phyloP scores from a whole-genome alignment of 1,140 invertebrate genomes.

The Leguminivora glycinivorella region DNA sequence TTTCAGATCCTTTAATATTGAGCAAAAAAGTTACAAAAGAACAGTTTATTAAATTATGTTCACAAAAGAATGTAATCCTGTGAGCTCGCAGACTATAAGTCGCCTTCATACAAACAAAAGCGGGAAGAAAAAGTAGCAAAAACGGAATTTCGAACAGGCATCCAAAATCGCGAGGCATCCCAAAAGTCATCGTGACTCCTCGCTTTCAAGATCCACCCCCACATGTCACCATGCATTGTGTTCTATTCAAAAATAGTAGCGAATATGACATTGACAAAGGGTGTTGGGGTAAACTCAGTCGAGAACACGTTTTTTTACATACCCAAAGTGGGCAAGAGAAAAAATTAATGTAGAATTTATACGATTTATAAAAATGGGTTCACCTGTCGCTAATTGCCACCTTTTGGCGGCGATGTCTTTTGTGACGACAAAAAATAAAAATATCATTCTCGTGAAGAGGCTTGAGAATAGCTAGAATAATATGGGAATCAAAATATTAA shows the following conservation, averaged over 20 bases:
- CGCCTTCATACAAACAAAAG: constrained; percentile 61
- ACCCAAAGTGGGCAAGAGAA: constrained; percentile 44
- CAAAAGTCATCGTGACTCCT: constrained; percentile 67
- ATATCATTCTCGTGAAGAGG: constrained; percentile 23
- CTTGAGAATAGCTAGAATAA: constrained; percentile 22
- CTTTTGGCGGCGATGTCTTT: constrained; percentile 70
- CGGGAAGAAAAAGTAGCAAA: constrained; percentile 46
- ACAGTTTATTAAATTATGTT: constrained; percentile 44
- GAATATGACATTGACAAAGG: constrained; percentile 71
- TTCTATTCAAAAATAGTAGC: constrained; percentile 66
- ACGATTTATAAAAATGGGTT: constrained; percentile 54
- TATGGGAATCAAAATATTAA: constrained; percentile 29
- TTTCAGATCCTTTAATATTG: background rate
- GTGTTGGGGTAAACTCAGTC: constrained; percentile 61
- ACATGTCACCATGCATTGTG: constrained; percentile 69
- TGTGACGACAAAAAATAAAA: constrained; percentile 53
- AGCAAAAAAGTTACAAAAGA: constrained; percentile 12
- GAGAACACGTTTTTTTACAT: constrained; percentile 53
- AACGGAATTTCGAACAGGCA: constrained; percentile 43
- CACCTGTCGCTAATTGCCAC: constrained; percentile 77
- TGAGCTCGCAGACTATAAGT: constrained; percentile 55
- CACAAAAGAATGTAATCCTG: constrained; percentile 35
- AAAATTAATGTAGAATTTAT: constrained; percentile 69
- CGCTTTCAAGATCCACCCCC: constrained; percentile 49
- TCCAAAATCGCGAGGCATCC: constrained; percentile 40